Base-by-base conservation (phyloP, 23 tunicate genomes). In the Halocynthia roretzi region DNA sequence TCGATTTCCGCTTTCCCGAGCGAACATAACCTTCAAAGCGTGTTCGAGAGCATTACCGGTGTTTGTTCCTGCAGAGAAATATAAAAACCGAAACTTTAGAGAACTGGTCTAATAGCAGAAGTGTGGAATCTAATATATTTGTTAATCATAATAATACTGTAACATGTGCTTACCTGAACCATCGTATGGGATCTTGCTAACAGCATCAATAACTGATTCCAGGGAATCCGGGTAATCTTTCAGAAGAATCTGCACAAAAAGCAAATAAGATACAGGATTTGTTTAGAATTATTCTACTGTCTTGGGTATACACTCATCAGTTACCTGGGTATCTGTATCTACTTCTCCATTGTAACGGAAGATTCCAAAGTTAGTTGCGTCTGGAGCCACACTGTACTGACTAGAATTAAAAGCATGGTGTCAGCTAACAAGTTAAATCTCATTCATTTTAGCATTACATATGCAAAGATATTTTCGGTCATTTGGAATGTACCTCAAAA, bases 401-500 rank as follows among this genome's bases (percentile, higher is more conserved):
- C 44, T 31, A 31, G 44, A 31, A 31, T 31, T 31, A 31, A 31
- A 31, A 31, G 44, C 44, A 31, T 31, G 44, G 44, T 31, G 44
- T 31, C 44, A 31, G 44, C 4, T 31, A 4, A 31, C 1, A 1
- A 31, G 44, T 31, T 31, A 31, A 31, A 31, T 31, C 44, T 31
- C 44, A 31, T 31, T 31, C 44, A 31, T 31, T 31, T 31, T 31
- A 67, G 1, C 2, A 17, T 0, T 44, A 4, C n/a, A 12, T 21
- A 4, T 21, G 22, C 10, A 44, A 71, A 10, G 12, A 71, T 51
- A 71, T 71, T 51, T 8, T 12, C 50, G 51, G 11, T 71, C 56
- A 20, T 7, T 50, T 40, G 2, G 52, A 73, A 69, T 56, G 54
- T 74, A 82, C 86, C 15, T 31, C 22, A 71, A 40, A 48, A 82